Evolutionary conservation across 2,888 invertebrate genomes (phyloP).

Genomic region (Ligdia adustata): DNA sequence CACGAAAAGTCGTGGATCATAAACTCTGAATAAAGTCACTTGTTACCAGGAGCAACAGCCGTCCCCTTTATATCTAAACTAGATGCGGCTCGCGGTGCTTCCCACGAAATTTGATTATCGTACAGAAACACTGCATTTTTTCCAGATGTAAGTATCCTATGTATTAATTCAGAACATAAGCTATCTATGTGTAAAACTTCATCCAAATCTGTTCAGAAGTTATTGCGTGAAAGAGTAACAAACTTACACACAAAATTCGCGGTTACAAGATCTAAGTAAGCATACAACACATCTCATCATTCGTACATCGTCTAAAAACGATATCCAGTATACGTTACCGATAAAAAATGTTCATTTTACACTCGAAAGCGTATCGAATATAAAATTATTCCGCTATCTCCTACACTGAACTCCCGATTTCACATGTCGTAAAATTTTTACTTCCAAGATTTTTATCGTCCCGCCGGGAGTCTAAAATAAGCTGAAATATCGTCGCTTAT

Average conservation of each 20-base stretch:
- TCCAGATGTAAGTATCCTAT: too few relatives aligned
- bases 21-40: constrained; percentile 5
- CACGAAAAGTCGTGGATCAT: neutral
- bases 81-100: too few relatives aligned
- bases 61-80: constrained; percentile 15
- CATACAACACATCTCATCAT: constrained; percentile 38
- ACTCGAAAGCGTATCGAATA: constrained; percentile 56
- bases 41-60: constrained; percentile 17
- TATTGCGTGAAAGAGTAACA: too few relatives aligned
- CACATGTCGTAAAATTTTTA: constrained; percentile 64
- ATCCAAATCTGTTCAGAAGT: too few relatives aligned
- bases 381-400: constrained; percentile 61
- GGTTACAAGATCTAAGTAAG: constrained; percentile 12
- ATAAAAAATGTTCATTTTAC: constrained; percentile 59
- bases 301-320: constrained; percentile 49
- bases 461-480: constrained; percentile 52
- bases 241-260: too few relatives aligned
- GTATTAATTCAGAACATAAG: too few relatives aligned
- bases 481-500: constrained; percentile 51
- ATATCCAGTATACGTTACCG: constrained; percentile 44
- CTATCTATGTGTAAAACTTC: too few relatives aligned
- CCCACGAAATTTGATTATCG: too few relatives aligned
- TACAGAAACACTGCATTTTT: too few relatives aligned
- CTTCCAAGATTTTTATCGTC: constrained; percentile 59
- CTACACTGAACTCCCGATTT: constrained; percentile 57